A percentile compares a stretch with the other conserved stretches of the same genome.
These are phyloP conservation scores for Tineola bisselliella DNA, from an alignment of 2,888 invertebrate genomes.

Conservation along the genomic window DNA sequence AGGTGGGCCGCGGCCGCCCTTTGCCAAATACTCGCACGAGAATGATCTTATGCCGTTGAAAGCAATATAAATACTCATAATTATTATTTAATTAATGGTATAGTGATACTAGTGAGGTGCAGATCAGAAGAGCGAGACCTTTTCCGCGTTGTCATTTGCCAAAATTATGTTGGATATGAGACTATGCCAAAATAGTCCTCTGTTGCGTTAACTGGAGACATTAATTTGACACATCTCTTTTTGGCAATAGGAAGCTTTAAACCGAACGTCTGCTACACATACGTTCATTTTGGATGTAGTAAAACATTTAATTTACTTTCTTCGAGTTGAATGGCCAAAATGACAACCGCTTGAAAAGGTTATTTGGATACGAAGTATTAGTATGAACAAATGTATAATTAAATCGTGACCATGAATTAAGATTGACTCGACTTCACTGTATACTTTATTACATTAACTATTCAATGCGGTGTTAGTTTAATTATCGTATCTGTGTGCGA, in stretches of 20 bases:
- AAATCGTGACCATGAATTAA: not conserved
- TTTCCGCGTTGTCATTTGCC: not conserved
- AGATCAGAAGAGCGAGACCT: not conserved
- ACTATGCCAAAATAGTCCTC: too few species aligned
- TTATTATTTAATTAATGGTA: not conserved
- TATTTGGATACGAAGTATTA: not conserved
- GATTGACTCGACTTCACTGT: not conserved
- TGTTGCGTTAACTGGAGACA: not conserved
- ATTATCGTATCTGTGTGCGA: not conserved
- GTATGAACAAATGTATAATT: not conserved
- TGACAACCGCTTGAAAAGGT: not conserved
- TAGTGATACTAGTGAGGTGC: not conserved
- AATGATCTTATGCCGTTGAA: not conserved
- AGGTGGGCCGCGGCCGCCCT: constrained; percentile 25
- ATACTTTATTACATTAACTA: not conserved
- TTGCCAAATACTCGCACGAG: constrained; percentile 32
- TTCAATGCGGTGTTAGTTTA: not conserved
- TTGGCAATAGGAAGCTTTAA: not conserved
- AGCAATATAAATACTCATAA: not conserved
- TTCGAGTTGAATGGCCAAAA: not conserved
- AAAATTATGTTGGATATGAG: not conserved
- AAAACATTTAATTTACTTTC: not conserved
- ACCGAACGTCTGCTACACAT: not conserved
- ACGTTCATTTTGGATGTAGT: not conserved
- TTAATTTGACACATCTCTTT: not conserved